Percentiles rank a stretch among this genome's conserved stretches.
Conservation (phyloP, 2,113 vertebrate genomes). For the Helogale parvula region DNA sequence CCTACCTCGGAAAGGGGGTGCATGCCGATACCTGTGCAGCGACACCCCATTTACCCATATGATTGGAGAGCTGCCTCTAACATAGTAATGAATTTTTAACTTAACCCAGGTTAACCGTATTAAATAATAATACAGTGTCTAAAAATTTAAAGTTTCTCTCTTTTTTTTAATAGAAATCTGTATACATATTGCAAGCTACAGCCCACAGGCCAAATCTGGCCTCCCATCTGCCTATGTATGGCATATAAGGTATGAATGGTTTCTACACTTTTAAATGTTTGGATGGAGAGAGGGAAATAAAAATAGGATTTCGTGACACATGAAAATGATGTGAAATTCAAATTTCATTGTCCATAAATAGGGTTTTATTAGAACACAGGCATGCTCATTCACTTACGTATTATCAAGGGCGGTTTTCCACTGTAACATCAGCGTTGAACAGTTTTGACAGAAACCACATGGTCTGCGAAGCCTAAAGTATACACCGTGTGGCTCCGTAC, state of each 20-base stretch:
- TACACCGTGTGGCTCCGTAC: background rate
- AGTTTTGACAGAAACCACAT: background rate
- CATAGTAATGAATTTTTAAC: background rate
- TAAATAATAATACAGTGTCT: background rate
- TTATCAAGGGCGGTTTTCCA: background rate
- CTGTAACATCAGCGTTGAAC: background rate
- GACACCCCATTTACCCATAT: background rate
- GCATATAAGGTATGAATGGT: background rate
- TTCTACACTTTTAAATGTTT: background rate
- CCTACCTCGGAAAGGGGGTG: rapidly evolving
- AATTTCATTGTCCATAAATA: background rate
- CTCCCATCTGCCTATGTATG: background rate
- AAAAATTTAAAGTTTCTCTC: background rate
- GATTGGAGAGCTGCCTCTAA: background rate
- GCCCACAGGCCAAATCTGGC: background rate
- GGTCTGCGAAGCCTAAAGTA: background rate
- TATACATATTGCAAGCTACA: background rate
- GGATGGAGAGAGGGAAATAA: background rate
- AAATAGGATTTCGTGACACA: background rate
- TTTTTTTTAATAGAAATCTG: background rate
- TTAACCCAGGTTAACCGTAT: background rate
- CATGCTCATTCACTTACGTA: background rate
- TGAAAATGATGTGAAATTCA: background rate
- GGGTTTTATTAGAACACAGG: background rate
- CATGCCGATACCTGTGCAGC: background rate